Percentiles rank a stretch among this genome's conserved stretches.
phyloP scores from a whole-genome alignment of 2,797 vertebrate genomes.

The Dryobates pubescens region DNA sequence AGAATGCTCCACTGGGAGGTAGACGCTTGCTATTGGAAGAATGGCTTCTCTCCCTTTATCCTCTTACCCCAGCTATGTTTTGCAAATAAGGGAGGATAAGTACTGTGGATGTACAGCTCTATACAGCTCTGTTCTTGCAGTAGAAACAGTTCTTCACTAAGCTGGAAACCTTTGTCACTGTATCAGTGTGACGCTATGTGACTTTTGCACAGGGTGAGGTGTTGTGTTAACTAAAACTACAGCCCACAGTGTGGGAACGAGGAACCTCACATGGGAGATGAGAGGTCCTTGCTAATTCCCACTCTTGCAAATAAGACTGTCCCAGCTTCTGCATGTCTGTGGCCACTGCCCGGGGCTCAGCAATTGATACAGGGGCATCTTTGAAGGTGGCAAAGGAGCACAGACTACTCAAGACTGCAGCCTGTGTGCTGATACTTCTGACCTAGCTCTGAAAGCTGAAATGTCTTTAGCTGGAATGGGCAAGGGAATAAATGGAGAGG shows the following conservation, averaged over 20 bases:
- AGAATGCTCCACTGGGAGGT: neutral
- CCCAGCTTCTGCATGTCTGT: neutral
- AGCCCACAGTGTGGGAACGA: neutral
- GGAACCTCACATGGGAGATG: fast-evolving
- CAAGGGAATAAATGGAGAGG: neutral
- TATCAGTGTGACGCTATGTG: neutral
- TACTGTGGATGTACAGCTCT: neutral
- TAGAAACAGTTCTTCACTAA: neutral
- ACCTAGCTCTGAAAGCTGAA: neutral
- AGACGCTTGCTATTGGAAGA: neutral
- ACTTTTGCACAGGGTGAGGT: neutral
- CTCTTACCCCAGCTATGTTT: neutral
- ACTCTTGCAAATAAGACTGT: neutral
- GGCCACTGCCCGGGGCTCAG: neutral
- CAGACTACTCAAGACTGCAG: neutral
- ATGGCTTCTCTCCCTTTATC: neutral
- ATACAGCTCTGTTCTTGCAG: neutral
- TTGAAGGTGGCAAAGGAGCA: neutral
- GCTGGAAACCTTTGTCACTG: neutral
- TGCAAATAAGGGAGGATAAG: neutral
- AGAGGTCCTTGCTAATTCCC: neutral
- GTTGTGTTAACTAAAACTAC: neutral
- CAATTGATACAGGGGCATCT: neutral
- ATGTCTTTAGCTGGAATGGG: neutral
- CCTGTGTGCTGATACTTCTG: neutral